Evolutionary conservation across 2,797 vertebrate species (phyloP).

Genomic region (Halcyon smyrnensis): DNA sequence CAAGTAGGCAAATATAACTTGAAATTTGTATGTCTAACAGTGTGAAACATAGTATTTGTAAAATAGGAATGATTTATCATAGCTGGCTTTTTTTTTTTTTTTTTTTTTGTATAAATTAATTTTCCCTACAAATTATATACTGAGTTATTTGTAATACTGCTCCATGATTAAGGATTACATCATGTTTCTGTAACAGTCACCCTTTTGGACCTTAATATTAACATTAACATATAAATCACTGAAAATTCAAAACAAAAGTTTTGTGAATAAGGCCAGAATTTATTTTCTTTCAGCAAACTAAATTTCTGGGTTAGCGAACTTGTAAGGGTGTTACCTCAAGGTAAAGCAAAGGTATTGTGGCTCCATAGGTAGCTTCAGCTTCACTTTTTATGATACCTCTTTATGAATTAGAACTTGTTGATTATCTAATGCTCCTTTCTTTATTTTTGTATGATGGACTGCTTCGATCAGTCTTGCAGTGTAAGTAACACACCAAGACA

Average conservation of each 20-base stretch:
- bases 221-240: background rate
- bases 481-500: background rate
- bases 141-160: background rate
- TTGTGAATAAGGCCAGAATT: background rate
- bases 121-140: background rate
- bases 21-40: background rate
- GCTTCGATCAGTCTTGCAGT: background rate
- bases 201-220: background rate
- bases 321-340: rapidly evolving
- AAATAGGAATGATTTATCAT: background rate
- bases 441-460: background rate
- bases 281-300: background rate
- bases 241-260: background rate
- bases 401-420: background rate
- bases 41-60: background rate
- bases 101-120: background rate
- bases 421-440: background rate
- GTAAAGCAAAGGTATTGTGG: background rate
- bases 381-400: background rate
- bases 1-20: background rate
- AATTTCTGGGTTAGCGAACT: background rate
- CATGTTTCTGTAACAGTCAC: background rate
- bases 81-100: background rate
- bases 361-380: background rate
- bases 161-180: background rate